Evolutionary conservation across 1,140 invertebrate genomes (phyloP).

Genomic region (Probaryconus sp.): DNA sequence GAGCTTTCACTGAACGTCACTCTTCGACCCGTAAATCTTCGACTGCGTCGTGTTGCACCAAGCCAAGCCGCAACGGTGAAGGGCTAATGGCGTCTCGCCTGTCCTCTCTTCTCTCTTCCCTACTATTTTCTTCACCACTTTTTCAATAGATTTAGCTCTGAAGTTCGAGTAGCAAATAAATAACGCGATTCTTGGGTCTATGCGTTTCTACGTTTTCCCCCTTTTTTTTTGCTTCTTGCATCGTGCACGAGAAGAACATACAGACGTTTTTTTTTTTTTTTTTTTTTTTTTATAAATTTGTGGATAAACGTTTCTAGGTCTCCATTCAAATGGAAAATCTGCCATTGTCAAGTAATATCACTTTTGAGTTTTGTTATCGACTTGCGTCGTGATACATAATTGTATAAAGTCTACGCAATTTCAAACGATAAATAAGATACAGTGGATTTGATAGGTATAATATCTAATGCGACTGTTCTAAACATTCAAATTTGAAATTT

Average conservation of each 20-base stretch:
- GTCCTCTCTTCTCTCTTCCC: neutral
- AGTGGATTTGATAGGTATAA: neutral
- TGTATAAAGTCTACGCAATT: neutral
- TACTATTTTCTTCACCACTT: constrained; percentile 36
- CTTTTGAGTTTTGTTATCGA: constrained; percentile 28
- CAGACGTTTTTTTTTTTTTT: too few relatives aligned
- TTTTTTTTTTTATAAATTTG: constrained; percentile 30
- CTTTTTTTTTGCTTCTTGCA: constrained; percentile 7
- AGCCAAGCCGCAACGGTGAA: constrained; percentile 35
- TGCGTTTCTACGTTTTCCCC: constrained; percentile 4
- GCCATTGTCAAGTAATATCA: constrained; percentile 38
- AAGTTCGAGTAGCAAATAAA: constrained; percentile 52
- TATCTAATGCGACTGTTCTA: too few relatives aligned
- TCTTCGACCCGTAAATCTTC: constrained; percentile 57
- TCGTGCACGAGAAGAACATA: constrained; percentile 16
- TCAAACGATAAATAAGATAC: too few relatives aligned
- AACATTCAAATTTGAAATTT: too few relatives aligned
- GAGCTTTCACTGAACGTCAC: constrained; percentile 55
- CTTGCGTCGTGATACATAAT: neutral
- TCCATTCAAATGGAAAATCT: constrained; percentile 39
- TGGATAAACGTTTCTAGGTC: constrained; percentile 37
- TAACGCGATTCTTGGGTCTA: constrained; percentile 32
- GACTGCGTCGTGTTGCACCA: constrained; percentile 42
- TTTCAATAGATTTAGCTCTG: constrained; percentile 33
- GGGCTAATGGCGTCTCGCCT: constrained; percentile 53